Percentiles rank a stretch among this genome's conserved stretches.
phyloP scores from a whole-genome alignment of 2,113 vertebrate genomes.

The Suncus etruscus region DNA sequence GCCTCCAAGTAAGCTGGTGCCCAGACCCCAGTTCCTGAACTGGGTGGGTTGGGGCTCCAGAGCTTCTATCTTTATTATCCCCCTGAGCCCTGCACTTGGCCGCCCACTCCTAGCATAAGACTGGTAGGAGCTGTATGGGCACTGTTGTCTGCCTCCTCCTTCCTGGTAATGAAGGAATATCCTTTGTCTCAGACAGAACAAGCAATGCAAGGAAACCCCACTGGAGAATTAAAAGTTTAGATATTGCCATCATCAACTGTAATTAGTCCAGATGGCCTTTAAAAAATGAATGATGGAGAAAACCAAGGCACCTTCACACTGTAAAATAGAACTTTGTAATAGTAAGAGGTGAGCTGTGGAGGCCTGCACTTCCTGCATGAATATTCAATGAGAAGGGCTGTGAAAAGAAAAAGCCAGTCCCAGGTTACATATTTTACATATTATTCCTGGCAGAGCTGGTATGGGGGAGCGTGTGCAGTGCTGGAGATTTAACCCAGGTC shows the following conservation, averaged over 20 bases:
- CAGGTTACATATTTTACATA: neutral
- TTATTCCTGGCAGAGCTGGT: too few relatives aligned
- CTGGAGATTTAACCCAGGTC: too few relatives aligned
- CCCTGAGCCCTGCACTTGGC: too few relatives aligned
- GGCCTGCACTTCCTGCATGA: neutral
- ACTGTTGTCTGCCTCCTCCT: neutral
- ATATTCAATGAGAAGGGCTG: neutral
- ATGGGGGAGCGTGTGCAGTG: too few relatives aligned
- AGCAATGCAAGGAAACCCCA: neutral
- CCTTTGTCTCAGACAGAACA: constrained; percentile 7
- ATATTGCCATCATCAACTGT: neutral
- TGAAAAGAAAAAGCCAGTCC: neutral
- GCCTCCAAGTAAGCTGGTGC: neutral
- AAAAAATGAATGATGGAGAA: neutral
- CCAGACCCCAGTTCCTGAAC: neutral
- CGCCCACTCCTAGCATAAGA: too few relatives aligned
- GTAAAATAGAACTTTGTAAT: neutral
- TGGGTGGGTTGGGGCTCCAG: too few relatives aligned
- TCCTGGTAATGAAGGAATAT: neutral
- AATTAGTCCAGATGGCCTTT: neutral
- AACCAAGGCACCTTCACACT: neutral
- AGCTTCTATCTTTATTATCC: too few relatives aligned
- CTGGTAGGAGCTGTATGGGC: too few relatives aligned
- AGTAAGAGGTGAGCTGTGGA: neutral
- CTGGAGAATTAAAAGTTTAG: neutral